phyloP scores from a whole-genome alignment of 2,888 invertebrate genomes.

The Drosophila birchii region DNA sequence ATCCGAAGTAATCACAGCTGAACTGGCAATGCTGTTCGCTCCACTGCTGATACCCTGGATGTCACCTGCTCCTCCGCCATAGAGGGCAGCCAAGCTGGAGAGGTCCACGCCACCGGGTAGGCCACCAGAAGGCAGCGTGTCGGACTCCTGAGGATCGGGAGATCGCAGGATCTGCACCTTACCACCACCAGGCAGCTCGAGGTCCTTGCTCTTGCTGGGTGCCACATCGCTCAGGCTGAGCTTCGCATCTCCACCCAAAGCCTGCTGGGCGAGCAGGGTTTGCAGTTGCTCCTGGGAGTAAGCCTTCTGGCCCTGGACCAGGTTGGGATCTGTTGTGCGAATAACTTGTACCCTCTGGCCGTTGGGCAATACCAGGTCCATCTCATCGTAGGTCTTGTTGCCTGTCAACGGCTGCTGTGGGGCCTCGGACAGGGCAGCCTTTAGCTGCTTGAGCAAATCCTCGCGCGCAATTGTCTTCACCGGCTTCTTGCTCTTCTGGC shows the following conservation, averaged over 20 bases:
- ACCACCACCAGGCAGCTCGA: slow-evolving; percentile 90
- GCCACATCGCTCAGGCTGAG: slow-evolving; percentile 76
- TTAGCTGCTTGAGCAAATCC: slow-evolving; percentile 90
- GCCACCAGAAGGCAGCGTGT: slow-evolving; percentile 84
- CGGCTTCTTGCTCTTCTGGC: slow-evolving; percentile 77
- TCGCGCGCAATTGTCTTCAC: slow-evolving; percentile 88
- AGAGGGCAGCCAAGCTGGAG: slow-evolving; percentile 81
- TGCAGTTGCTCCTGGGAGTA: slow-evolving; percentile 85
- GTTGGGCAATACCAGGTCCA: slow-evolving; percentile 90
- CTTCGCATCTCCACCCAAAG: slow-evolving; percentile 59
- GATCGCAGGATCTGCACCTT: slow-evolving; percentile 90
- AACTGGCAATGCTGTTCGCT: slow-evolving; percentile 83
- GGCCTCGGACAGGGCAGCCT: slow-evolving; percentile 90
- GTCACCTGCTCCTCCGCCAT: slow-evolving; percentile 76
- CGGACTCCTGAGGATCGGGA: slow-evolving; percentile 87
- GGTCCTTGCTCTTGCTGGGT: slow-evolving; percentile 87
- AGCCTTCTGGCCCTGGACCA: slow-evolving; percentile 87
- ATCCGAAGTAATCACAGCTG: slow-evolving; percentile 85
- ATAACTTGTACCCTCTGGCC: slow-evolving; percentile 91
- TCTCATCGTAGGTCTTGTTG: slow-evolving; percentile 89
- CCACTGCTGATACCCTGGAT: slow-evolving; percentile 77
- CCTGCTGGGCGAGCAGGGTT: slow-evolving; percentile 80
- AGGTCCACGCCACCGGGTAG: slow-evolving; percentile 81
- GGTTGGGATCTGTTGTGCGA: slow-evolving; percentile 89
- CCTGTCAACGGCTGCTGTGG: slow-evolving; percentile 87